A percentile compares a stretch with the other conserved stretches of the same genome.
phyloP scores from a whole-genome alignment of 2,888 invertebrate species.

The Noctua pronuba region DNA sequence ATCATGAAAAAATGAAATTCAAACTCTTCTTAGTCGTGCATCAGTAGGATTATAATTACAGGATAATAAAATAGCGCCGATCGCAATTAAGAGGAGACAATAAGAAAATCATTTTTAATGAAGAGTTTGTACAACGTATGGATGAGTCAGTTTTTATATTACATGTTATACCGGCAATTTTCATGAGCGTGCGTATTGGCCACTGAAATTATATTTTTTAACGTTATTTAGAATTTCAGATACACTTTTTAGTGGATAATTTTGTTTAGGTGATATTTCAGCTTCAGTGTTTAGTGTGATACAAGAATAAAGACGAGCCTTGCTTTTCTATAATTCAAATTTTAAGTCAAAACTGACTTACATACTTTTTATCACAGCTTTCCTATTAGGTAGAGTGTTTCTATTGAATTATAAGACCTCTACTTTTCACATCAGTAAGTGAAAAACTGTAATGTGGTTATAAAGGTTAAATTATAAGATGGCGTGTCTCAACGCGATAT shows the following conservation, averaged over 20 bases:
- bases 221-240: neutral
- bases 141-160: conserved; percentile 3
- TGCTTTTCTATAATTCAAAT: neutral
- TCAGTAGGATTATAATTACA: neutral
- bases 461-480: conserved; percentile 43
- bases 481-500: conserved; percentile 39
- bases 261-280: neutral
- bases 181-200: conserved; percentile 14
- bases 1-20: conserved; percentile 4
- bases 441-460: neutral
- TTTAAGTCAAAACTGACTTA: neutral
- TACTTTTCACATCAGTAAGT: conserved; percentile 27
- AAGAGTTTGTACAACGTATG: neutral
- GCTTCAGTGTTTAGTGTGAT: neutral
- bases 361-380: neutral
- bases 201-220: conserved; percentile 12
- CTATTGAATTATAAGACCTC: neutral
- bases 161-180: neutral
- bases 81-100: conserved; percentile 26
- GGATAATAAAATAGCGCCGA: conserved; percentile 21
- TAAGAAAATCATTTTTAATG: conserved; percentile 29
- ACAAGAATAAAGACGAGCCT: neutral
- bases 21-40: neutral
- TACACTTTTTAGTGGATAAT: neutral
- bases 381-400: neutral